Conservation (phyloP, 2,113 vertebrate genomes). For the Neotoma lepida region DNA sequence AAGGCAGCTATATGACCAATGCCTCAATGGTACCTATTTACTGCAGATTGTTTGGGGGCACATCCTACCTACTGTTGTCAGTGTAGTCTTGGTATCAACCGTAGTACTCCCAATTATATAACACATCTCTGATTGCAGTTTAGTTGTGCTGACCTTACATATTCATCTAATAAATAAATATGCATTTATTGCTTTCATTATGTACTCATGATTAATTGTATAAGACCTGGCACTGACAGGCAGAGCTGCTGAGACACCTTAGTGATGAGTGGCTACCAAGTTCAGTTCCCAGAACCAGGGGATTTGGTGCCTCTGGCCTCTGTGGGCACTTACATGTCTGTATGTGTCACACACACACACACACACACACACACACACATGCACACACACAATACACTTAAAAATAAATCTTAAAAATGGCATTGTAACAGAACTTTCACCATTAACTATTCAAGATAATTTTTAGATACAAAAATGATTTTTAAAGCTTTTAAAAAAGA, state of each 20-base stretch:
- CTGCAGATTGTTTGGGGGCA: background rate
- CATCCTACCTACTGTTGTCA: background rate
- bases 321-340: background rate
- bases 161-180: constrained; percentile 1
- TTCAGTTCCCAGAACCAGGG: background rate
- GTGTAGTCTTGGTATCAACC: background rate
- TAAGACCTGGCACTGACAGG: background rate
- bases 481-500: background rate
- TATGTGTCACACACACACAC: background rate
- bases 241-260: background rate
- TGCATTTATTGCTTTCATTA: background rate
- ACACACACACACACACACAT: background rate
- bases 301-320: background rate
- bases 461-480: background rate
- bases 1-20: background rate
- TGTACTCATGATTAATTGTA: background rate
- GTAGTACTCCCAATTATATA: background rate
- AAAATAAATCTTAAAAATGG: background rate
- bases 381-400: background rate
- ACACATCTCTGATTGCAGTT: background rate
- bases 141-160: background rate
- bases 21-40: background rate
- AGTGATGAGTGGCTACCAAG: background rate
- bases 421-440: background rate
- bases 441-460: background rate